These are phyloP conservation scores for Vultur gryphus DNA, from an alignment of 2,797 vertebrate genomes.

Conservation along the genomic window DNA sequence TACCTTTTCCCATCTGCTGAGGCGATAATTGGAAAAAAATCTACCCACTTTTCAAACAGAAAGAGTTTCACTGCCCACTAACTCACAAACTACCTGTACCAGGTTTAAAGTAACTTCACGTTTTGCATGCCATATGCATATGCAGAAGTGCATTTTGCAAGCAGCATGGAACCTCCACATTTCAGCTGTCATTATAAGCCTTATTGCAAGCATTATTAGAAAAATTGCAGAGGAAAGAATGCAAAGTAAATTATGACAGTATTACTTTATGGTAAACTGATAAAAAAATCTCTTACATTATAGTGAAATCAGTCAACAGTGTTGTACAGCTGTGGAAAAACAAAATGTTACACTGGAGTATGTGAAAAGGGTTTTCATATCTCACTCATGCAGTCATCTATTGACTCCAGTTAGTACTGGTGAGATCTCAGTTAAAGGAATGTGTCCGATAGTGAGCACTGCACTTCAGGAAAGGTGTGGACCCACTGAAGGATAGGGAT, in stretches of 20 bases:
- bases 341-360: not conserved
- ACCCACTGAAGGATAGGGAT: not conserved
- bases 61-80: not conserved
- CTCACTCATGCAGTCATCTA: not conserved
- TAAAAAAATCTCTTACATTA: not conserved
- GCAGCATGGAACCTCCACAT: not conserved
- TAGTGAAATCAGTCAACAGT: not conserved
- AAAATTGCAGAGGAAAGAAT: not conserved
- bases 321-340: not conserved
- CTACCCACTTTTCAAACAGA: not conserved
- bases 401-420: not conserved
- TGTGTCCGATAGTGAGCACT: not conserved
- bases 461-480: not conserved
- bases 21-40: not conserved
- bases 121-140: not conserved
- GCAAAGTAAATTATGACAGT: not conserved
- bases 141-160: not conserved
- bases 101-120: not conserved
- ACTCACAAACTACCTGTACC: not conserved
- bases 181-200: not conserved
- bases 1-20: not conserved
- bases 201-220: not conserved
- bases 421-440: not conserved
- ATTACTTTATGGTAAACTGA: not conserved
- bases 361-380: not conserved